Evolutionary conservation across 2,113 vertebrate genomes (phyloP), one percentile per base, ranked within the genome.

Genomic region (Cervus canadensis): DNA sequence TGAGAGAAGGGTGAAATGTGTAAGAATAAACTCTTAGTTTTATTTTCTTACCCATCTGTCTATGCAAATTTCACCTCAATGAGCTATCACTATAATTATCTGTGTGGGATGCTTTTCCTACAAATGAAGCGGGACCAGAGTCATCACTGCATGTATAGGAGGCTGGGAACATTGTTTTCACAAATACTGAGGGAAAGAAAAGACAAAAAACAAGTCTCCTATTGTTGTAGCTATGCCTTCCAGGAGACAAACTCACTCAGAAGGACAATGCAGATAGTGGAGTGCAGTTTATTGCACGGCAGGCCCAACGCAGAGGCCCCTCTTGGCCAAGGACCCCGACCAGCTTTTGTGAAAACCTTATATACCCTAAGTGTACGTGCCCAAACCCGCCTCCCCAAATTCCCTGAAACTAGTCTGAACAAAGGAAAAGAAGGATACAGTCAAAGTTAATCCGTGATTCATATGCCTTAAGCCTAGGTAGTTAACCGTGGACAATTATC

Each of bases 151-250:
- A 5, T n/a, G 9, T 57, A 48, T 10, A 13, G 43, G 21, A 85
- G 12, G 21, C 67, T 82, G 26, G 7, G 13, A 57, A 54, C 57
- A 5, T 36, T 43, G 30, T 71, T 83, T 74, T 28, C 12, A 78
- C 26, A 88, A 85, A 83, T 54, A 50, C 6, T 76, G 30, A 28
- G 11, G 1, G 23, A 76, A 71, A 16, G 2, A 5, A 48, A 64
- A 45, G n/a, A n/a, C 19, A 79, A 50, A 71, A 52, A 23, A 50
- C 30, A 93, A 83, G 3, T 40, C n/a, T 67, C n/a, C 30, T 3
- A 19, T 19, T 54, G n/a, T 40, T 23, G 10, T 40, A 12, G n/a
- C 10, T 71, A 40, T 0, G 0, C 21, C 1, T 71, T 23, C 19
- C 0, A 1, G n/a, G 67, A 71, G 67, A 71, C 67, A 71, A 71